A percentile compares a stretch with the other conserved stretches of the same genome.
Conservation (phyloP, 2,888 invertebrate genomes). For the Diarsia rubi region DNA sequence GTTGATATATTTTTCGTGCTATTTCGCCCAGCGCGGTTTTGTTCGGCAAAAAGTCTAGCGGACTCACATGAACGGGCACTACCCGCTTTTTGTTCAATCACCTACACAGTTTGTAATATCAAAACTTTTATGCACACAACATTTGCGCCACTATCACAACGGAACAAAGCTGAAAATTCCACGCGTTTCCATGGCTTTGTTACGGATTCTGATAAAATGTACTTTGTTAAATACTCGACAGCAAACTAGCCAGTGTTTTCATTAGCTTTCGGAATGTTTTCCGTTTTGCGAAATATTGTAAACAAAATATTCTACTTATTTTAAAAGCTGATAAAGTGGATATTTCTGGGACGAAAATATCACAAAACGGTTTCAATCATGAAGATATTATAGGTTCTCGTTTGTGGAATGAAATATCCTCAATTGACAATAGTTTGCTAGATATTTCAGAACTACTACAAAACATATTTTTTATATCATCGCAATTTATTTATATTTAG, state of each 20-base stretch:
- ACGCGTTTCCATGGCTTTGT: constrained; percentile 33
- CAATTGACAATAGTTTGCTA: too few relatives aligned
- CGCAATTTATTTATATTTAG: constrained; percentile 6
- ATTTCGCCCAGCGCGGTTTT: constrained; percentile 72
- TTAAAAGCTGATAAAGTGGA: constrained; percentile 9
- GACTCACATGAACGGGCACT: constrained; percentile 70
- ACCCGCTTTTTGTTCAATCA: constrained; percentile 71
- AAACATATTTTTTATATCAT: not conserved
- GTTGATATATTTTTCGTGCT: constrained; percentile 74
- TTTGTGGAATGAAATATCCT: constrained; percentile 6
- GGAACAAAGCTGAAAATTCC: constrained; percentile 49
- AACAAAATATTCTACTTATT: constrained; percentile 38
- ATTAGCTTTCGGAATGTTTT: constrained; percentile 65
- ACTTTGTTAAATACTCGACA: constrained; percentile 65
- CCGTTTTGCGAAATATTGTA: constrained; percentile 61
- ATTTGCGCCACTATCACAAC: constrained; percentile 33
- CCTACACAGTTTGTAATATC: constrained; percentile 66
- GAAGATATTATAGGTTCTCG: not conserved
- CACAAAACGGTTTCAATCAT: not conserved
- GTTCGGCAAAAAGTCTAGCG: constrained; percentile 71
- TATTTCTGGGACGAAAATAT: not conserved
- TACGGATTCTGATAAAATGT: constrained; percentile 66
- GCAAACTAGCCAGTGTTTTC: constrained; percentile 67
- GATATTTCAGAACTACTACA: not conserved
- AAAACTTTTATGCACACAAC: constrained; percentile 38